Evolutionary conservation across 2,888 invertebrate species (phyloP).

Genomic region (Meghimatium bilineatum): DNA sequence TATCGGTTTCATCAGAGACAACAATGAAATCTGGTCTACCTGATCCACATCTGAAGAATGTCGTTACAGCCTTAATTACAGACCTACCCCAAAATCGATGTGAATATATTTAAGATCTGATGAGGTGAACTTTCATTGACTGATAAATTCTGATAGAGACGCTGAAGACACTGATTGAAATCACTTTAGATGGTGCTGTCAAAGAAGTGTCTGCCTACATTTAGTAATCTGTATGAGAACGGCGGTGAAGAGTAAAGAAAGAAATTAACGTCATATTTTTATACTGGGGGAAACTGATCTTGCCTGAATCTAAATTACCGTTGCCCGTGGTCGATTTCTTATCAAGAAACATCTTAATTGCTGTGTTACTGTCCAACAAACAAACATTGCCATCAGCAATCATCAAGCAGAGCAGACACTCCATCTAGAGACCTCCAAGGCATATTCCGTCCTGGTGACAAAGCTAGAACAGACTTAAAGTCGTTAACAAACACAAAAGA

Average conservation of each 20-base stretch:
- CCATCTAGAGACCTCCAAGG: neutral
- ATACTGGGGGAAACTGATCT: neutral
- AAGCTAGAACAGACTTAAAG: neutral
- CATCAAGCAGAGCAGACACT: neutral
- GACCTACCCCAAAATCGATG: neutral
- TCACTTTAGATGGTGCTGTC: neutral
- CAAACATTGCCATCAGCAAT: neutral
- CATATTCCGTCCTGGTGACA: neutral
- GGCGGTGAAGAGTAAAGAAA: neutral
- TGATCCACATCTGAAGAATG: neutral
- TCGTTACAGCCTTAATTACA: neutral
- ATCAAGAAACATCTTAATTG: constrained; percentile 38
- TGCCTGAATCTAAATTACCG: constrained; percentile 32
- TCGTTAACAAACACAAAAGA: neutral
- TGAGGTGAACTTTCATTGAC: neutral
- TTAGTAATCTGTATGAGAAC: too few species aligned
- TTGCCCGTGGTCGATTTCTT: neutral
- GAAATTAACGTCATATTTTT: constrained; percentile 23
- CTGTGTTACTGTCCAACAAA: neutral
- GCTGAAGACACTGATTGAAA: too few species aligned
- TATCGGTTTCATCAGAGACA: too few species aligned
- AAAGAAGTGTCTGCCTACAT: too few species aligned
- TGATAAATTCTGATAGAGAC: neutral
- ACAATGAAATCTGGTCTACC: neutral
- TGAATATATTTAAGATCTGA: neutral